These are phyloP conservation scores for Chaetophractus vellerosus DNA, from an alignment of 2,797 vertebrate species.

Conservation along the genomic window DNA sequence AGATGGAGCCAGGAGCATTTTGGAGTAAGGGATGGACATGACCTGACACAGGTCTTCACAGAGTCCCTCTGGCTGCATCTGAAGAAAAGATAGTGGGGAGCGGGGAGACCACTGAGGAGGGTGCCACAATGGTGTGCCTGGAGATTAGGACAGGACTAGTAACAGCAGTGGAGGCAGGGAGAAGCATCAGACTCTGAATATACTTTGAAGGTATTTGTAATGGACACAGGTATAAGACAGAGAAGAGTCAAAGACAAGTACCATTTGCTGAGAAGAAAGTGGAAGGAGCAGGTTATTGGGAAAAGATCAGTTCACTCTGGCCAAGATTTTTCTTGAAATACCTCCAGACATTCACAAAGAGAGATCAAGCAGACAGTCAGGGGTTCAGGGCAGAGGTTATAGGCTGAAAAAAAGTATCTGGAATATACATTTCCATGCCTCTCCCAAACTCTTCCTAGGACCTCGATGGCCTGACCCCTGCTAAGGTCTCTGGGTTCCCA, in stretches of 20 bases:
- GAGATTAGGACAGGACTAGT: background rate
- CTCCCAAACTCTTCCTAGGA: background rate
- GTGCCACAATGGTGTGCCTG: background rate
- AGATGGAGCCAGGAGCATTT: background rate
- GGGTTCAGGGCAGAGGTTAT: background rate
- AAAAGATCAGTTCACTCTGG: background rate
- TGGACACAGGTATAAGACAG: background rate
- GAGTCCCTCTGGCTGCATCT: background rate
- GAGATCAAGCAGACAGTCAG: background rate
- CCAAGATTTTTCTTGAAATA: background rate
- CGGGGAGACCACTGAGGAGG: background rate
- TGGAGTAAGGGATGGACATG: background rate
- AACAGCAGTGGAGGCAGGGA: background rate
- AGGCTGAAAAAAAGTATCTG: background rate
- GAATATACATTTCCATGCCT: background rate
- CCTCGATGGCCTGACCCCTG: background rate
- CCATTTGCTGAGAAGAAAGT: background rate
- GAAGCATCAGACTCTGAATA: slow-evolving; percentile 1
- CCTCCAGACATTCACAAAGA: background rate
- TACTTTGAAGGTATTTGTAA: background rate
- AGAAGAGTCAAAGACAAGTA: background rate
- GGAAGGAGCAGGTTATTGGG: background rate
- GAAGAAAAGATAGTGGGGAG: background rate
- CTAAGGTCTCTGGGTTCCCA: background rate
- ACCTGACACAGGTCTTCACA: background rate